Base-by-base conservation (phyloP, 2,888 invertebrate species). In the Caenorhabditis sp. region DNA sequence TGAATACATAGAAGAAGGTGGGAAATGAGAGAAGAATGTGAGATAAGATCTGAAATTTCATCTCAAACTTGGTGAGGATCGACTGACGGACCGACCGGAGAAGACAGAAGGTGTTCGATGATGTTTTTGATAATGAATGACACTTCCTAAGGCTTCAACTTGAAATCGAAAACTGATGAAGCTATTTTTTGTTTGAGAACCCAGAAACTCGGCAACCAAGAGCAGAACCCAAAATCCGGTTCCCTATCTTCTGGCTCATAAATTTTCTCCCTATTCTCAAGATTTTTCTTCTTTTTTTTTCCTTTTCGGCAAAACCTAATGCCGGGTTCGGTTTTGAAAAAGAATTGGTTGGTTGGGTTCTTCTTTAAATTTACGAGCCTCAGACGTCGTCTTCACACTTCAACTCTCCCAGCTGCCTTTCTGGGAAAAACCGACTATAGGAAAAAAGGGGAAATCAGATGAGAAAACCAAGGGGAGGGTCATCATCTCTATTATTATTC, bases 41-140 rank as follows among this genome's bases (percentile, higher is more conserved):
- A 62, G 71, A 71, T 71, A 53, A 18, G 22, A 71, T 71, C 71
- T 55, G 40, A n/a, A 28, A 62, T 37, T 15, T n/a, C n/a, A n/a
- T n/a, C n/a, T n/a, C 58, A 58, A 40, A 40, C 40, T 6, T 40
- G 47, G 26, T 1, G 26, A 18, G 60, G 35, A 24, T 32, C 18
- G n/a, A n/a, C n/a, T n/a, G n/a, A n/a, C n/a, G n/a, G n/a, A n/a
- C n/a, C 9, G 32, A 32, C 5, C 4, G 9, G 32, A 32, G 32
- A 56, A 47, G 60, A 18, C 60, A 51, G 58, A 60, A 60, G 35
- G 60, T 37, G 69, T 69, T 71, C 71, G 62, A 64, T 71, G 62
- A 44, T 71, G 18, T 71, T 62, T 18, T 11, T 40, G 62, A 71
- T 71, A 71, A n/a, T n/a, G n/a, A n/a, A n/a, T n/a, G n/a, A n/a